These are phyloP conservation scores for Serilophus lunatus DNA, from an alignment of 2,113 vertebrate genomes.

Conservation along the genomic window DNA sequence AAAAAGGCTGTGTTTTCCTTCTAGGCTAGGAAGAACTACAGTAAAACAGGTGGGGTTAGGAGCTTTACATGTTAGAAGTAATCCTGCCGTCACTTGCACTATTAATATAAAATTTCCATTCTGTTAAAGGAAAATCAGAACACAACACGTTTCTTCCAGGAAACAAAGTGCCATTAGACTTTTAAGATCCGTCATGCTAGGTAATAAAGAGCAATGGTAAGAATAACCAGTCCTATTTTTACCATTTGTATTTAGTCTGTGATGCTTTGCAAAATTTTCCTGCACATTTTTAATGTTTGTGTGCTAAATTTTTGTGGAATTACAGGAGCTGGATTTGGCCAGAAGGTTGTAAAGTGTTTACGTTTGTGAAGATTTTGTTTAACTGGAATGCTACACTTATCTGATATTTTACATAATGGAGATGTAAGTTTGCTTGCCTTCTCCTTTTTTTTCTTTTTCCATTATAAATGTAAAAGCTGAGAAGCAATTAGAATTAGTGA, in stretches of 20 bases:
- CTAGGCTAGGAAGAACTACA: background rate
- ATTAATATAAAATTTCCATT: background rate
- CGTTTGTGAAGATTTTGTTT: background rate
- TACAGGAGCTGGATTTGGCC: background rate
- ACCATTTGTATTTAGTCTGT: background rate
- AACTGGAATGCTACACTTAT: background rate
- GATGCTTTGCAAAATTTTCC: background rate
- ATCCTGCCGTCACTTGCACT: background rate
- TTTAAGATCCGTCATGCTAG: background rate
- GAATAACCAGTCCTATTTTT: background rate
- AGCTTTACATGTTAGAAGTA: background rate
- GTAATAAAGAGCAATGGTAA: background rate
- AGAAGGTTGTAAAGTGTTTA: background rate
- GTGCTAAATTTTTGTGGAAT: background rate
- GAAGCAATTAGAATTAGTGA: slow-evolving; percentile 68
- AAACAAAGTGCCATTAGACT: background rate
- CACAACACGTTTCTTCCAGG: background rate
- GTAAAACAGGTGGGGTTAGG: background rate
- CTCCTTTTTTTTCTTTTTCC: background rate
- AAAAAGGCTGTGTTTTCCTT: background rate
- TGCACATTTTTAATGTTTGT: background rate
- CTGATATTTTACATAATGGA: background rate
- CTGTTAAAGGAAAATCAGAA: background rate
- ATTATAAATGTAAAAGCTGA: background rate
- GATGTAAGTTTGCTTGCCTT: slow-evolving; percentile 15